Evolutionary conservation across 2,797 vertebrate genomes (phyloP).

Genomic region (Melanotaenia pygmaea): DNA sequence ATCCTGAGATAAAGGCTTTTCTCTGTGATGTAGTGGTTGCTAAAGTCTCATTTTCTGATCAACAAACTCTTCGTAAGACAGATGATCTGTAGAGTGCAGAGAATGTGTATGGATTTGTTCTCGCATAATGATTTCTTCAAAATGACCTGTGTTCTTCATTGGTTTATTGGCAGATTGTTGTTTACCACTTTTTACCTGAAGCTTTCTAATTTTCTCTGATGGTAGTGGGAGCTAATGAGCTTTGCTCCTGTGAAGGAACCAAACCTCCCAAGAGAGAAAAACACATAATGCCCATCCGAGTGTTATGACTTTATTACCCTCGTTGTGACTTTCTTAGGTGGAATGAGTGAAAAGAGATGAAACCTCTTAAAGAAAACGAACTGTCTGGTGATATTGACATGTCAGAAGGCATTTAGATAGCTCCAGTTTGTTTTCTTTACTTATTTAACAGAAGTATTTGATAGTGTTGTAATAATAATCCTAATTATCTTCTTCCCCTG

Average conservation of each 20-base stretch:
- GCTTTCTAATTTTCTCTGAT: conserved; percentile 30
- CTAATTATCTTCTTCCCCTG: neutral
- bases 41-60: conserved; percentile 16
- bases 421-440: neutral
- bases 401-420: neutral
- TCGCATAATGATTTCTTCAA: conserved; percentile 5
- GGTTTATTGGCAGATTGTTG: conserved; percentile 33
- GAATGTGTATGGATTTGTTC: conserved; percentile 14
- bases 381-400: neutral
- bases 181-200: conserved; percentile 21
- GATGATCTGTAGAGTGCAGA: neutral
- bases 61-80: neutral
- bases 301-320: conserved; percentile 5
- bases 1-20: neutral
- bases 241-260: conserved; percentile 28
- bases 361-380: neutral
- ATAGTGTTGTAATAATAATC: conserved; percentile 18
- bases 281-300: neutral
- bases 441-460: neutral
- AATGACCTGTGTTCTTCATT: neutral
- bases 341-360: neutral
- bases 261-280: conserved; percentile 18
- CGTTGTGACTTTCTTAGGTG: neutral
- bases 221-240: conserved; percentile 39
- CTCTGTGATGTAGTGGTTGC: neutral